Base-by-base conservation (phyloP, 2,113 vertebrate species). In the Thymallus thymallus region DNA sequence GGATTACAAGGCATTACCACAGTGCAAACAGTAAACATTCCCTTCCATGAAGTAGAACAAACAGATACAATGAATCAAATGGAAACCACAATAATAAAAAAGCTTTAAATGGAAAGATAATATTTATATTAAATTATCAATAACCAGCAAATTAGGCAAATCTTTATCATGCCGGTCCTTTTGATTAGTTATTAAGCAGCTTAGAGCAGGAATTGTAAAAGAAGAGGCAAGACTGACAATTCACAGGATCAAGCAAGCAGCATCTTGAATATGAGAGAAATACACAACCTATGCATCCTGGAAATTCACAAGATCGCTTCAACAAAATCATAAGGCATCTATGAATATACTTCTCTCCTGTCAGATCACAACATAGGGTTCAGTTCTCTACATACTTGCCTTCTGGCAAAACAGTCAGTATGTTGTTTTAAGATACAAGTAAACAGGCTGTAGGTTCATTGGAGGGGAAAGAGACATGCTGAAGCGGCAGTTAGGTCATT, bases 401-500 rank as follows among this genome's bases (percentile, higher is more conserved):
- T 80, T 76, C 81, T 75, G 83, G 73, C 61, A 75, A 76, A 82
- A 79, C 82, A 85, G 80, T 84, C 72, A 74, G 81, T 60, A 60
- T 1, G 6, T 22, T 91, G 93, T 94, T 94, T 94, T 90, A 92
- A 96, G 92, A 86, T 73, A 88, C 92, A 41, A 89, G 92, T 91
- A 91, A 91, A 92, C 86, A 91, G 90, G 93, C 94, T 94, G 92
- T 92, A 91, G 91, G 75, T 82, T 74, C 51, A 26, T 87, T 85
- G 71, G 74, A 72, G 90, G 90, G 91, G 90, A 91, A 93, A 90
- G 92, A 86, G 69, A 90, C 97, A 98, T 99, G 97, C 96, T 88
- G 88, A 88, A 95, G 94, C 86, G 71, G 86, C 80, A 82, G 92
- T 92, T 86, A 87, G 89, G 92, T 94, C 92, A 90, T 78, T 80